Conservation (phyloP, 2,888 invertebrate species). For the Leucophenga montana region DNA sequence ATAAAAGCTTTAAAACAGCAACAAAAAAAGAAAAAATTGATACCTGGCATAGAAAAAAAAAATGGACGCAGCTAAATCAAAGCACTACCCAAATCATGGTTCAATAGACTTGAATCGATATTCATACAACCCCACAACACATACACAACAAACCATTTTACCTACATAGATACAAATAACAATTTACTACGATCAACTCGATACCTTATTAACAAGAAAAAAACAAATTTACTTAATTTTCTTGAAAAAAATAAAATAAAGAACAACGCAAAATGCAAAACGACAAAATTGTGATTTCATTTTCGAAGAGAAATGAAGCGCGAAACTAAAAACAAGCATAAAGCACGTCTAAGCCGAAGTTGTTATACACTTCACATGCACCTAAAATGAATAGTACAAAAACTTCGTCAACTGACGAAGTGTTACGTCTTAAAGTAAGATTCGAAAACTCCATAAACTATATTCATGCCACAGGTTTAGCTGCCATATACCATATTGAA, state of each 20-base stretch:
- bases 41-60: constrained; percentile 52
- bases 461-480: too few relatives aligned
- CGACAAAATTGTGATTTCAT: constrained; percentile 7
- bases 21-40: constrained; percentile 51
- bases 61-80: constrained; percentile 29
- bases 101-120: constrained; percentile 40
- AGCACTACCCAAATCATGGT: constrained; percentile 35
- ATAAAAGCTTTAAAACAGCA: constrained; percentile 33
- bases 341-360: too few relatives aligned
- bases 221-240: constrained; percentile 43
- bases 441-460: too few relatives aligned
- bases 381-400: too few relatives aligned
- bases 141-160: background rate
- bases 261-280: constrained; percentile 7
- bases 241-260: constrained; percentile 51
- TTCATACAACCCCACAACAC: too few relatives aligned
- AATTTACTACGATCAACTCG: constrained; percentile 26
- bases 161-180: background rate
- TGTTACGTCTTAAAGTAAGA: too few relatives aligned
- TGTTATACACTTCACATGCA: too few relatives aligned
- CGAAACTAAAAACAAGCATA: background rate
- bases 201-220: constrained; percentile 57
- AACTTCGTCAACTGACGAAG: too few relatives aligned
- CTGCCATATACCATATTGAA: too few relatives aligned
- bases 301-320: constrained; percentile 14